A percentile compares a stretch with the other conserved stretches of the same genome.
Evolutionary conservation across 2,888 invertebrate species (phyloP).

Genomic region (Entomobrya proxima): DNA sequence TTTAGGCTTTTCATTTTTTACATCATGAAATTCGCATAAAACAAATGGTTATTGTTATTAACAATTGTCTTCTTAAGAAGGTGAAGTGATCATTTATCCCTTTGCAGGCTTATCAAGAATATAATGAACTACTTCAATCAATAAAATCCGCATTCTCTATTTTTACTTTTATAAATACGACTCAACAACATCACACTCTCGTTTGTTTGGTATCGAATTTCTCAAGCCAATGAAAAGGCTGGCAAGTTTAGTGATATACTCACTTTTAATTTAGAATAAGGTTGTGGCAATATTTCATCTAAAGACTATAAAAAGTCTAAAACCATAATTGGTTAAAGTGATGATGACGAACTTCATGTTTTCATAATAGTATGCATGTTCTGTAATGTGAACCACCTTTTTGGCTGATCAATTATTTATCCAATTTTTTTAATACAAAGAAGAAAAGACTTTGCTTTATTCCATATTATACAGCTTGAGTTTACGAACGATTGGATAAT

Average conservation of each 20-base stretch:
- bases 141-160: not conserved
- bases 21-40: slow-evolving; percentile 22
- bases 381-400: not conserved
- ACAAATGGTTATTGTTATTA: slow-evolving; percentile 18
- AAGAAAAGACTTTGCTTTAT: not conserved
- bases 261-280: not conserved
- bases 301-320: slow-evolving; percentile 6
- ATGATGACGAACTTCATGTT: not conserved
- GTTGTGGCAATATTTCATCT: not conserved
- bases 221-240: not conserved
- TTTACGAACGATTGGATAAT: slow-evolving; percentile 4
- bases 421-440: not conserved
- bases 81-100: not conserved
- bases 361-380: not conserved
- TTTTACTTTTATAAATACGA: not conserved
- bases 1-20: not conserved
- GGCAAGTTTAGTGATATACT: not conserved
- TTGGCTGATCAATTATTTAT: not conserved
- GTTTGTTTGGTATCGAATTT: not conserved
- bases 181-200: not conserved
- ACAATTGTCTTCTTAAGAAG: slow-evolving; percentile 21
- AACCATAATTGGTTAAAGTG: slow-evolving; percentile 12
- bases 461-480: not conserved
- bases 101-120: not conserved
- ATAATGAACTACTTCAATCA: not conserved